Evolutionary conservation across 2,113 vertebrate genomes (phyloP).

Genomic region (Brachyhypopomus gauderio): DNA sequence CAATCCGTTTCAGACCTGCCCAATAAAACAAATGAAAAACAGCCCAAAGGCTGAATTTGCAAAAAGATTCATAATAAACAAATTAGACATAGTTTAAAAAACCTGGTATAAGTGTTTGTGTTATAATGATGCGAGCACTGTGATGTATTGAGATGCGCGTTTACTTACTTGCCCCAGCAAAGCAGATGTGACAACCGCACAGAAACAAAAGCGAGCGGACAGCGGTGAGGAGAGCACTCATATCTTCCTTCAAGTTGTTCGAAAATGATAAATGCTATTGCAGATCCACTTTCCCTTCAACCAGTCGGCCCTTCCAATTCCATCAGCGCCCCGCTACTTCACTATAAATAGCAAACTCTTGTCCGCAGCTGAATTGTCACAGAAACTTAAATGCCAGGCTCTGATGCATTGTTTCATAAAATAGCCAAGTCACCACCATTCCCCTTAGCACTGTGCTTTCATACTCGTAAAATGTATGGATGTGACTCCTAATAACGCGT

Average conservation of each 20-base stretch:
- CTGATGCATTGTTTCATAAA: background rate
- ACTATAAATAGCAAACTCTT: background rate
- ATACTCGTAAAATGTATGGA: background rate
- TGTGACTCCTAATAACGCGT: background rate
- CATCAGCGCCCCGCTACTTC: background rate
- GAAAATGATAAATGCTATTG: slow-evolving; percentile 6
- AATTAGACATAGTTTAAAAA: background rate
- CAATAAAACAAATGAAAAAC: slow-evolving; percentile 3
- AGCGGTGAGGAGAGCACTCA: slow-evolving; percentile 37
- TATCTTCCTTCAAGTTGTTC: slow-evolving; percentile 33
- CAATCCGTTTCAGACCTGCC: background rate
- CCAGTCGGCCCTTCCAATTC: background rate
- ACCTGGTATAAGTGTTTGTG: background rate
- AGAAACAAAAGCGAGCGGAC: slow-evolving; percentile 30
- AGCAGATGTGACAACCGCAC: slow-evolving; percentile 45
- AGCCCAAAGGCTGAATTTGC: background rate
- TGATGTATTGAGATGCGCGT: background rate
- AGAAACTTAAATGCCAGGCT: background rate
- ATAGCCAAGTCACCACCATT: slow-evolving; percentile 23
- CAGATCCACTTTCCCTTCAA: background rate
- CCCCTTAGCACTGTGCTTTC: background rate
- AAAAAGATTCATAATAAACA: background rate
- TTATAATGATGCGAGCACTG: background rate
- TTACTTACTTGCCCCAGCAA: slow-evolving; percentile 52
- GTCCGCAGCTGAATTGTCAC: background rate